These are phyloP conservation scores for Nycticorax nycticorax DNA, from an alignment of 2,113 vertebrate species.

Conservation along the genomic window DNA sequence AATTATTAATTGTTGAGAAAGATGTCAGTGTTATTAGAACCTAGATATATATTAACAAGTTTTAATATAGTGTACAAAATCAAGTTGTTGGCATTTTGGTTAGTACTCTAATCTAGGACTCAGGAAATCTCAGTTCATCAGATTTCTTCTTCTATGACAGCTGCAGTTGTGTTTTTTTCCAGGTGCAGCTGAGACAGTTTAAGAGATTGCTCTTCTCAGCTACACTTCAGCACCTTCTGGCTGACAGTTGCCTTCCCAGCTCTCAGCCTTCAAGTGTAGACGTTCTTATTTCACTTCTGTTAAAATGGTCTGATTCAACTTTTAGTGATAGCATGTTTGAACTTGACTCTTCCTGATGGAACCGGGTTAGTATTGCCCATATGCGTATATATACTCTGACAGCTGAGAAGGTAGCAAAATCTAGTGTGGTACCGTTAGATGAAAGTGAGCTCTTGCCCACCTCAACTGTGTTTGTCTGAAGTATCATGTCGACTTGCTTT, in stretches of 20 bases:
- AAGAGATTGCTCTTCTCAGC: not conserved
- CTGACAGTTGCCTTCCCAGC: not conserved
- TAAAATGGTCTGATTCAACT: not conserved
- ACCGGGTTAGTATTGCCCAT: not conserved
- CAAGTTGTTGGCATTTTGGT: not conserved
- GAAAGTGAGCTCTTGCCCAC: not conserved
- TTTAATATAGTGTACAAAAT: not conserved
- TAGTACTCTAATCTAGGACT: not conserved
- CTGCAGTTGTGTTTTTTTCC: not conserved
- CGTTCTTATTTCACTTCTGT: not conserved
- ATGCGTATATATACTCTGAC: not conserved
- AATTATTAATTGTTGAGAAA: not conserved
- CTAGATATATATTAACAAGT: not conserved
- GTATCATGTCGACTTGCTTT: not conserved
- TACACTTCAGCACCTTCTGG: not conserved
- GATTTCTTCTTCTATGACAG: not conserved
- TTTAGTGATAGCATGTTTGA: not conserved
- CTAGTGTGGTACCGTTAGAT: not conserved
- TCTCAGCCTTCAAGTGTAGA: not conserved
- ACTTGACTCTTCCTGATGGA: not conserved
- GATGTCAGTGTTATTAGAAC: not conserved
- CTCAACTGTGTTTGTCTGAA: not conserved
- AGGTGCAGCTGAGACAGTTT: not conserved
- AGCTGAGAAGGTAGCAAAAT: not conserved
- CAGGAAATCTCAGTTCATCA: not conserved